Base-by-base conservation (phyloP, 2,888 invertebrate genomes). In the Calliphora vomitoria region DNA sequence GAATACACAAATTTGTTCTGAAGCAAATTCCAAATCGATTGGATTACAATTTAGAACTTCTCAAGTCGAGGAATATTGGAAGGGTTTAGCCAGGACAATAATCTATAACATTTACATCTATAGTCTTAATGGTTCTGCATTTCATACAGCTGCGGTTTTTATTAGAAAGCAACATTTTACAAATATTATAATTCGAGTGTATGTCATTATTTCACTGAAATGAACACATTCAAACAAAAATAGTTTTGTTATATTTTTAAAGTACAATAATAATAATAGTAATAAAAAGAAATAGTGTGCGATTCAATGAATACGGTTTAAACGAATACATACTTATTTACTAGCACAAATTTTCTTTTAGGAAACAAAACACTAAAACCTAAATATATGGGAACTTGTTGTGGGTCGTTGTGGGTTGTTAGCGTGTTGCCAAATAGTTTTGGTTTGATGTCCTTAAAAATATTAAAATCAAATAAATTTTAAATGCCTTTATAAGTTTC, bases 211-310 rank as follows among this genome's bases (percentile, higher is more conserved):
- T 62, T 53, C 81, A 74, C 35, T 78, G 47, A 81, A 84, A 74
- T 84, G 66, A 82, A 78, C 75, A 71, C 62, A 72, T 72, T 81
- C 64, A 85, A 76, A 72, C 41, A 58, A 60, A 76, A 80, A 66
- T 53, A 69, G 35, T 35, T 35, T 35, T 35, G 35, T 35, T 5
- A 35, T 53, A 47, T 78, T 75, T 25, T 80, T 75, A 41, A 60
- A 72, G 58, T n/a, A 35, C 58, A 66, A 55, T 44, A 8, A 44
- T 11, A 44, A 44, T 44, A 44, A 44, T 38, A 25, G 2, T 25
- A 25, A 25, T 20, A 20, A n/a, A 60, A 80, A 13, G 13, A 64
- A 78, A 44, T 81, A 50, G 55, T 71, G 35, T 66, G 47, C 66
- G 76, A 78, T 78, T 72, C 55, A 82, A 41, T 76, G 38, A 81